A percentile compares a stretch with the other conserved stretches of the same genome.
Conservation (phyloP, 2,797 vertebrate genomes). For the Furcifer pardalis region DNA sequence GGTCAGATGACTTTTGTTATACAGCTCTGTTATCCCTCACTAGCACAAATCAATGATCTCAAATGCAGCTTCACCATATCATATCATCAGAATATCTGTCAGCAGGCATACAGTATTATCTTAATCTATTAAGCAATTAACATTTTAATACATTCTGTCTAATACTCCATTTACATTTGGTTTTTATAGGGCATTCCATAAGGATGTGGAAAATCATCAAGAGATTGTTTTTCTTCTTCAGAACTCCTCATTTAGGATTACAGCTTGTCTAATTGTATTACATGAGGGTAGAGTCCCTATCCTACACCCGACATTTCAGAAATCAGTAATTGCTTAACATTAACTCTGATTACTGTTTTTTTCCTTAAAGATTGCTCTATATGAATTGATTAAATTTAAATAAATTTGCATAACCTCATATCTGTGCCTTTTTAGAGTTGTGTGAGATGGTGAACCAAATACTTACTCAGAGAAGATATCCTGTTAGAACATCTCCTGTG, state of each 20-base stretch:
- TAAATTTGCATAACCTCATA: not conserved
- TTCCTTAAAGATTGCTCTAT: not conserved
- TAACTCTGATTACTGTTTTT: not conserved
- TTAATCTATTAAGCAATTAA: not conserved
- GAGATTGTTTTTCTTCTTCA: not conserved
- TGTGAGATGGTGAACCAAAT: not conserved
- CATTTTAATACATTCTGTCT: not conserved
- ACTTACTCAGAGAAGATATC: not conserved
- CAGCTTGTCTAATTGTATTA: not conserved
- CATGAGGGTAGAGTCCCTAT: not conserved
- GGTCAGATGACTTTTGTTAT: conserved; percentile 36
- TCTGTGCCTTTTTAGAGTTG: not conserved
- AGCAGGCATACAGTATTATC: not conserved
- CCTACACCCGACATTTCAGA: not conserved
- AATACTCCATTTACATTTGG: conserved; percentile 22
- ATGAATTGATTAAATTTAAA: not conserved
- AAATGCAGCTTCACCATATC: conserved; percentile 9
- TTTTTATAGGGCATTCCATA: conserved; percentile 2
- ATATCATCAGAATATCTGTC: conserved; percentile 1
- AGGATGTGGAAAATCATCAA: not conserved
- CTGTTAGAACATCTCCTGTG: not conserved
- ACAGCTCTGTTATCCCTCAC: conserved; percentile 26
- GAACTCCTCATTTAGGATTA: not conserved
- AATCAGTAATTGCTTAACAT: not conserved
- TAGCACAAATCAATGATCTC: conserved; percentile 11